Conservation (phyloP, 2,888 invertebrate species). For the Zygogramma bicolorata region DNA sequence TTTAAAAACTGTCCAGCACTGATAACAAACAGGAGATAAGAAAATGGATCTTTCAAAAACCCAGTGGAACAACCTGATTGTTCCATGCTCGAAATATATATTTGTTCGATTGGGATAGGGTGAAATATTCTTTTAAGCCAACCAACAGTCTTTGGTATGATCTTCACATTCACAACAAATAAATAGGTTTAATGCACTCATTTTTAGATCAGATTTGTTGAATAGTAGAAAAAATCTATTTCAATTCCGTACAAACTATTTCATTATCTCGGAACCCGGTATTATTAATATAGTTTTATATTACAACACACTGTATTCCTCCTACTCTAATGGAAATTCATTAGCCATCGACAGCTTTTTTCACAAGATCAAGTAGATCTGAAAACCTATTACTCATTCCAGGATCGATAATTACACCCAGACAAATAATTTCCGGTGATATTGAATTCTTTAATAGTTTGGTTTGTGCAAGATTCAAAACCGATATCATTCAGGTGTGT, state of each 20-base stretch:
- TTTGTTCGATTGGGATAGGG: slow-evolving; percentile 13
- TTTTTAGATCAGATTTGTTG: slow-evolving; percentile 36
- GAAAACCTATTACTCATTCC: too few relatives aligned
- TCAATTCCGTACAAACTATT: slow-evolving; percentile 8
- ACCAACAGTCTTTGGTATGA: slow-evolving; percentile 65
- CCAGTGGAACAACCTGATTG: slow-evolving; percentile 12
- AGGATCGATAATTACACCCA: too few relatives aligned
- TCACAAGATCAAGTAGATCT: too few relatives aligned
- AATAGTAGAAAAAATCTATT: slow-evolving; percentile 26
- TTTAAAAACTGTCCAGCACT: neutral
- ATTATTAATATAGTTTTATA: too few relatives aligned
- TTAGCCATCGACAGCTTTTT: too few relatives aligned
- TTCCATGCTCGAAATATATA: slow-evolving; percentile 23
- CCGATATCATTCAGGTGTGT: too few relatives aligned
- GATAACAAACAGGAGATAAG: neutral
- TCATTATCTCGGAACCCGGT: too few relatives aligned
- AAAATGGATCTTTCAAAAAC: neutral
- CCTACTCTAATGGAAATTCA: too few relatives aligned
- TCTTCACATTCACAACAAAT: slow-evolving; percentile 64
- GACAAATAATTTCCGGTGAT: too few relatives aligned
- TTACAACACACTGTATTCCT: too few relatives aligned
- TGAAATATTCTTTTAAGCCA: slow-evolving; percentile 55
- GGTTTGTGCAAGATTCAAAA: too few relatives aligned
- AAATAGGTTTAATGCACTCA: slow-evolving; percentile 52
- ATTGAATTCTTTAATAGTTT: too few relatives aligned